A percentile compares a stretch with the other conserved stretches of the same genome.
Evolutionary conservation across 2,797 vertebrate genomes (phyloP).

Genomic region (Cyprinodon diabolis): DNA sequence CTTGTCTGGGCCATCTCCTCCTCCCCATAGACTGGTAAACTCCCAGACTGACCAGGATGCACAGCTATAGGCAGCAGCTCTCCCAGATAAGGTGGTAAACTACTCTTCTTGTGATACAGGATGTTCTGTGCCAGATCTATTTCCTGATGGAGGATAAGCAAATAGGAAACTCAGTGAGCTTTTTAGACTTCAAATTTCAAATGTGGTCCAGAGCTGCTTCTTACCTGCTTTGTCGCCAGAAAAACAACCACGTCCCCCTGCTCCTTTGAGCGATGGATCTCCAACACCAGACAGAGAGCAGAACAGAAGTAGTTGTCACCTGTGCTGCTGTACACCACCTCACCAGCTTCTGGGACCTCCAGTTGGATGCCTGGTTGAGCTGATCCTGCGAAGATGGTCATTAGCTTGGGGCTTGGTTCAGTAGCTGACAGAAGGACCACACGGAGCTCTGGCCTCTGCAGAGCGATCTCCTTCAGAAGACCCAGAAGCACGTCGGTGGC

Average conservation of each 20-base stretch:
- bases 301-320: conserved; percentile 79
- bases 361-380: conserved; percentile 72
- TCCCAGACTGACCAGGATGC: conserved; percentile 76
- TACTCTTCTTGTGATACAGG: conserved; percentile 80
- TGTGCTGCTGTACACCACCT: conserved; percentile 82
- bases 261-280: conserved; percentile 84
- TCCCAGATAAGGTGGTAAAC: conserved; percentile 77
- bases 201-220: not conserved
- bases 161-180: conserved; percentile 11
- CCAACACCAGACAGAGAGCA: conserved; percentile 82
- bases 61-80: conserved; percentile 83
- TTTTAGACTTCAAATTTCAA: not conserved
- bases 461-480: conserved; percentile 82
- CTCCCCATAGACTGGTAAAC: conserved; percentile 45
- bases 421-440: conserved; percentile 82
- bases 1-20: conserved; percentile 71
- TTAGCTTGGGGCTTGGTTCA: conserved; percentile 66
- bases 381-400: conserved; percentile 64
- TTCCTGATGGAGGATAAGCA: conserved; percentile 76
- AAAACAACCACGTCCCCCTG: conserved; percentile 85
- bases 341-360: conserved; percentile 54
- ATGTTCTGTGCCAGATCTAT: conserved; percentile 84
- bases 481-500: conserved; percentile 85
- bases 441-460: conserved; percentile 83
- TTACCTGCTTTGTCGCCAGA: conserved; percentile 85